phyloP scores from a whole-genome alignment of 2,797 vertebrate species.

The Syngnathus acus region DNA sequence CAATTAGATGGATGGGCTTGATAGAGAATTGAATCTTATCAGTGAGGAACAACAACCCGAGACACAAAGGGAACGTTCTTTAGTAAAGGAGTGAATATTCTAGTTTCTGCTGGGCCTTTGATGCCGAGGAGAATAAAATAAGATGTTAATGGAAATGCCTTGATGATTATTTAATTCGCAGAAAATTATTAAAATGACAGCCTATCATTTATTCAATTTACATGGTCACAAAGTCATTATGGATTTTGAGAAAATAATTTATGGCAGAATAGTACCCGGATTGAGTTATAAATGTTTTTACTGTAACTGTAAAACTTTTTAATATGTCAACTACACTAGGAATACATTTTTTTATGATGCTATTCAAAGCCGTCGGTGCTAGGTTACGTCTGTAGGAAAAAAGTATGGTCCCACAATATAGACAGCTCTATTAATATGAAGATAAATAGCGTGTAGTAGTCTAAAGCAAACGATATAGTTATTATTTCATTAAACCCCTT shows the following conservation, averaged over 20 bases:
- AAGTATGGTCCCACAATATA: neutral
- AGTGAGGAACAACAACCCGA: slow-evolving; percentile 49
- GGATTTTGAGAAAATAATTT: neutral
- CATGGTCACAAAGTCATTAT: too few species aligned
- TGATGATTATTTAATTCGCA: slow-evolving; percentile 2
- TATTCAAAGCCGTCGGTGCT: slow-evolving; percentile 1
- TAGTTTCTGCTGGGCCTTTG: slow-evolving; percentile 15
- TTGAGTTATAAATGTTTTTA: neutral
- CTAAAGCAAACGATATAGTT: neutral
- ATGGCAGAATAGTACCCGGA: neutral
- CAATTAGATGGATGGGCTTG: slow-evolving; percentile 57
- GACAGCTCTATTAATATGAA: neutral
- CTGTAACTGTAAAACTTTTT: neutral
- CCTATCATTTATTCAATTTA: slow-evolving; percentile 40
- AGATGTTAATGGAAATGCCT: neutral
- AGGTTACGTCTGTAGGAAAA: neutral
- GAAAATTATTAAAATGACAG: neutral
- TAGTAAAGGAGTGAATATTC: slow-evolving; percentile 19
- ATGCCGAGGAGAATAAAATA: slow-evolving; percentile 1
- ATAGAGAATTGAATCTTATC: slow-evolving; percentile 56
- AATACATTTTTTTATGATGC: neutral
- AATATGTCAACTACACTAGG: neutral
- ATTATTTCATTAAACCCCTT: slow-evolving; percentile 1
- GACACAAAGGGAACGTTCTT: slow-evolving; percentile 22
- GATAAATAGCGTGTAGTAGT: neutral